Evolutionary conservation across 1,140 invertebrate species (phyloP).

Genomic region (Aleiodes sp.): DNA sequence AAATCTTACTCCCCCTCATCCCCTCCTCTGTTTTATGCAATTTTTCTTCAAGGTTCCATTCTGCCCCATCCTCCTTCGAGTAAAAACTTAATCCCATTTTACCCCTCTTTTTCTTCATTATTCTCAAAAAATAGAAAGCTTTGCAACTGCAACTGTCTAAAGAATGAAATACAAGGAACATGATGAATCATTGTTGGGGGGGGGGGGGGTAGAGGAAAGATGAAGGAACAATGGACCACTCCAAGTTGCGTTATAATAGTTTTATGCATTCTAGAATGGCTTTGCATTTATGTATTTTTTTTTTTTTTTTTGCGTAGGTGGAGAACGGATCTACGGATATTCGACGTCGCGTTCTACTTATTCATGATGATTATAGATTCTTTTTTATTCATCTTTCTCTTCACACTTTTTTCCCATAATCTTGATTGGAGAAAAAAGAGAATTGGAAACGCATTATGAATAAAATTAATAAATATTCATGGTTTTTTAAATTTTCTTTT

Average conservation of each 20-base stretch:
- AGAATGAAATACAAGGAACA: not conserved
- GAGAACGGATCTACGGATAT: constrained; percentile 23
- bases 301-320: constrained; percentile 12
- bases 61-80: no score
- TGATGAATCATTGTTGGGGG: constrained; percentile 22
- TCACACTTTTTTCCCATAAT: not conserved
- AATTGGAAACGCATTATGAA: no score
- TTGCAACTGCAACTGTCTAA: constrained; percentile 20
- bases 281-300: constrained; percentile 1
- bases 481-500: no score
- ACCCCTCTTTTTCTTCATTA: not conserved
- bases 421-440: not conserved
- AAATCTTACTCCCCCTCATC: not conserved
- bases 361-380: constrained; percentile 4
- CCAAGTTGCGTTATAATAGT: constrained; percentile 24
- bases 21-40: not conserved
- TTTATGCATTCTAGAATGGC: not conserved
- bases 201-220: not conserved
- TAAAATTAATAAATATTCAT: no score
- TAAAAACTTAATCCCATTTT: no score
- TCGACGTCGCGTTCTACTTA: constrained; percentile 11
- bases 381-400: not conserved
- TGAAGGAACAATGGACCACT: constrained; percentile 24
- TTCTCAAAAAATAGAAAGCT: constrained; percentile 24
- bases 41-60: no score